Percentiles rank a stretch among this genome's conserved stretches.
Conservation (phyloP, 2,113 vertebrate genomes). For the Regulus satrapa region DNA sequence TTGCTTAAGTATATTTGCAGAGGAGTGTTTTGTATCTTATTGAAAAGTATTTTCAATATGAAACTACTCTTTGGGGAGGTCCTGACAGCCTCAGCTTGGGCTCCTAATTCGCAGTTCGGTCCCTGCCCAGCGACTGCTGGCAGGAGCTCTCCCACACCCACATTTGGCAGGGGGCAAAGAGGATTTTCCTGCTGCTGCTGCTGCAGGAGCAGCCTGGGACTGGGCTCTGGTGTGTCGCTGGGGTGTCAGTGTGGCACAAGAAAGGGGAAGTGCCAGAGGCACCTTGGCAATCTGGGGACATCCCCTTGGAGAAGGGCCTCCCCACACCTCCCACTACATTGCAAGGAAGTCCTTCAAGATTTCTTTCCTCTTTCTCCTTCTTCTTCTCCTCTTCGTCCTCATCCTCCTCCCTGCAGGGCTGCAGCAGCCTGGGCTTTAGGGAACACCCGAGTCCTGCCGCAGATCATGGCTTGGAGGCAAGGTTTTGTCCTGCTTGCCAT, state of each 20-base stretch:
- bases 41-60: too few relatives aligned
- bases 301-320: neutral
- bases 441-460: neutral
- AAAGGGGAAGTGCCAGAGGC: neutral
- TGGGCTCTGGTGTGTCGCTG: neutral
- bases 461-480: neutral
- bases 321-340: neutral
- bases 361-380: neutral
- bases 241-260: neutral
- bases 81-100: neutral
- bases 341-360: neutral
- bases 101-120: neutral
- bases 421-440: neutral
- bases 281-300: fast-evolving
- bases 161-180: neutral
- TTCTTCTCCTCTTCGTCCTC: neutral
- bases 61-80: neutral
- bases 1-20: too few relatives aligned
- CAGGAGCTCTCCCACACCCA: neutral
- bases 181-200: neutral
- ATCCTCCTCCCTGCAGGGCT: neutral
- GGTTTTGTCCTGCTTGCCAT: neutral
- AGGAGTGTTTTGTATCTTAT: too few relatives aligned
- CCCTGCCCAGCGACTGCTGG: neutral
- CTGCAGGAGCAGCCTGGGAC: neutral